These are phyloP conservation scores for Falco punctatus DNA, from an alignment of 2,113 vertebrate species.

Conservation along the genomic window DNA sequence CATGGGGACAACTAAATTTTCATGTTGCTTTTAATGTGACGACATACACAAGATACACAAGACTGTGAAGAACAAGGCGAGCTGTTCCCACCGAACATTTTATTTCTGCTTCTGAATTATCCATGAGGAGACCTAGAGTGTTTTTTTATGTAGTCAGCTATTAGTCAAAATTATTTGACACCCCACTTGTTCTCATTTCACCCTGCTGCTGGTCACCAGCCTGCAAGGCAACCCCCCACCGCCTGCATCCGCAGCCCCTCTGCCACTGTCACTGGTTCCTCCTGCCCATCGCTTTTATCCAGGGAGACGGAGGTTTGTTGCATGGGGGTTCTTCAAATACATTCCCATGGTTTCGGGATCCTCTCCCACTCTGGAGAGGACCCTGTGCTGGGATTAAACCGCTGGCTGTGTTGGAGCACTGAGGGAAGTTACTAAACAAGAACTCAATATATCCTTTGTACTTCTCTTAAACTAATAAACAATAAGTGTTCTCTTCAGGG, in stretches of 20 bases:
- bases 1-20: background rate
- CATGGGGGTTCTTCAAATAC: rapidly evolving
- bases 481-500: background rate
- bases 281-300: background rate
- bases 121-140: background rate
- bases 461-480: background rate
- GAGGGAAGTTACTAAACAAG: background rate
- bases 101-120: background rate
- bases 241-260: rapidly evolving
- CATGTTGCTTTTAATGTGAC: background rate
- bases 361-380: background rate
- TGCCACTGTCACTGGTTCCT: background rate
- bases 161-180: background rate
- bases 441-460: background rate
- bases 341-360: background rate
- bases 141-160: background rate
- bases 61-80: background rate
- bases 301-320: background rate
- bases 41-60: background rate
- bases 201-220: background rate
- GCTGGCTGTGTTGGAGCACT: background rate
- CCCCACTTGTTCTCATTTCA: rapidly evolving
- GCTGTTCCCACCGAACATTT: background rate
- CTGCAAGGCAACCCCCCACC: background rate
- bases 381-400: rapidly evolving